Conservation (phyloP, 2,797 vertebrate species). For the Anisognathus igniventris region DNA sequence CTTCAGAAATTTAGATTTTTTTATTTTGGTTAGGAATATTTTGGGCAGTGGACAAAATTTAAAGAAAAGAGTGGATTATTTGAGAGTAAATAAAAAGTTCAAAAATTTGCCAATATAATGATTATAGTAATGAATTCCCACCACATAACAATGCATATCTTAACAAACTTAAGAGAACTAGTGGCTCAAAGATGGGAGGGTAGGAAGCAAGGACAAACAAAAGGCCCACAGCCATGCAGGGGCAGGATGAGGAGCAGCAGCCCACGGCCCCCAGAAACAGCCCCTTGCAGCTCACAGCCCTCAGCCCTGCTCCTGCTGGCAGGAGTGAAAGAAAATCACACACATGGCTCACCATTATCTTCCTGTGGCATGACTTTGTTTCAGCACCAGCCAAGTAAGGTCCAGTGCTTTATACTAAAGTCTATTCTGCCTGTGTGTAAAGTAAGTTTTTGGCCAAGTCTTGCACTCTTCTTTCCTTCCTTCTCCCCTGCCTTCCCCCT, state of each 20-base stretch:
- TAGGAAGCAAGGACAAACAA: neutral
- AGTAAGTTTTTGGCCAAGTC: neutral
- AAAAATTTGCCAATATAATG: neutral
- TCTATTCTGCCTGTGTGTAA: neutral
- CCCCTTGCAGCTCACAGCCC: neutral
- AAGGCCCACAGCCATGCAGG: rapidly evolving
- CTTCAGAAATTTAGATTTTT: neutral
- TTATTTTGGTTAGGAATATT: neutral
- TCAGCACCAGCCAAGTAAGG: neutral
- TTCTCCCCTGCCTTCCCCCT: neutral
- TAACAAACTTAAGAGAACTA: neutral
- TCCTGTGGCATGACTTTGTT: neutral
- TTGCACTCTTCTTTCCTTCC: neutral
- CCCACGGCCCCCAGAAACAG: neutral
- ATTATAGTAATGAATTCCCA: neutral
- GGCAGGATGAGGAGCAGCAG: neutral
- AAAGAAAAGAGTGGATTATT: neutral
- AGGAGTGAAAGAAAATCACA: rapidly evolving
- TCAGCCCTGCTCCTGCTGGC: neutral
- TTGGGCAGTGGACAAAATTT: neutral
- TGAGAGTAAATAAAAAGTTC: neutral
- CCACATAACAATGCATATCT: rapidly evolving
- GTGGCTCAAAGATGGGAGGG: neutral
- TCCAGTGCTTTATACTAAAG: neutral
- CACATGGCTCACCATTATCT: neutral